Evolutionary conservation across 2,113 vertebrate genomes (phyloP).

Genomic region (Myrmophylax atrothorax): DNA sequence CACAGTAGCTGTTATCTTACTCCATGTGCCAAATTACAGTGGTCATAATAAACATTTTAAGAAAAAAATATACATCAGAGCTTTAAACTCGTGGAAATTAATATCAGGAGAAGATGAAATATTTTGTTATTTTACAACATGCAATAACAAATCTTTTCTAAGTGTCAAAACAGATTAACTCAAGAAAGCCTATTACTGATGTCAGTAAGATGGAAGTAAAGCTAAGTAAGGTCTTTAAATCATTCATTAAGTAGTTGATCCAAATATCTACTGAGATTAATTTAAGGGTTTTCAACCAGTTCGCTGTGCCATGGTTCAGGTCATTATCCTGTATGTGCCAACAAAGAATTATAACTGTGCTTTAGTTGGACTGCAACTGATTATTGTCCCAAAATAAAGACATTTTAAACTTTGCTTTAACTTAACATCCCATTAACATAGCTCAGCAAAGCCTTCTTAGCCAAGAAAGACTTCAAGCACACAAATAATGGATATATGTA

Average conservation of each 20-base stretch:
- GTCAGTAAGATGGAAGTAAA: constrained; percentile 5
- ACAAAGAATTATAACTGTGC: not conserved
- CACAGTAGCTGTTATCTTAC: not conserved
- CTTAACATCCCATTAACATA: constrained; percentile 22
- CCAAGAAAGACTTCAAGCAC: not conserved
- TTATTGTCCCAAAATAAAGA: constrained; percentile 2
- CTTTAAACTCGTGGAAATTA: not conserved
- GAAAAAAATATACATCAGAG: not conserved
- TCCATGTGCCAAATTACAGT: not conserved
- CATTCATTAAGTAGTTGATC: not conserved
- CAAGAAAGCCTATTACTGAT: not conserved
- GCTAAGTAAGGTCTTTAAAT: constrained; percentile 13
- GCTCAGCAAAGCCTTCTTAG: not conserved
- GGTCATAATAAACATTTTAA: not conserved
- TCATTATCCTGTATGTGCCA: not conserved
- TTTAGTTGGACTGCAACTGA: not conserved
- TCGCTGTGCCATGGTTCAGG: not conserved
- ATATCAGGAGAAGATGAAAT: not conserved
- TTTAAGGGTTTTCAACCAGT: not conserved
- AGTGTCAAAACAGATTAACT: not conserved
- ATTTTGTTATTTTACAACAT: not conserved
- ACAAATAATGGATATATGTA: not conserved
- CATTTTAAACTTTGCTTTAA: not conserved
- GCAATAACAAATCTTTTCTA: not conserved
- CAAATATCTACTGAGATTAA: not conserved